Evolutionary conservation across 2,888 invertebrate species (phyloP).

Genomic region (Spatulosminthurus flaviceps): DNA sequence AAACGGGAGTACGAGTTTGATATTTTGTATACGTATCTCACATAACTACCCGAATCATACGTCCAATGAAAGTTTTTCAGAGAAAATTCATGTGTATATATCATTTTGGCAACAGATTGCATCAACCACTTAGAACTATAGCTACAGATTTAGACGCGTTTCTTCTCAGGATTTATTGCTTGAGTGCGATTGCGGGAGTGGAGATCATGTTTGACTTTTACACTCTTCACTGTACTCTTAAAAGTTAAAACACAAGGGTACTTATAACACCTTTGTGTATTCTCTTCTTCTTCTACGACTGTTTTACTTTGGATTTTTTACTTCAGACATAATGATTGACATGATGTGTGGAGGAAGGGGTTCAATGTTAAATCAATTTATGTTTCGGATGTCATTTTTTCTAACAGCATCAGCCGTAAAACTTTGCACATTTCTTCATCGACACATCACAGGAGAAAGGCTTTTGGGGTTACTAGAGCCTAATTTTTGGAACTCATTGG

Average conservation of each 20-base stretch:
- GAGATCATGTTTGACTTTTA: constrained; percentile 3
- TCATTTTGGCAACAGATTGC: neutral
- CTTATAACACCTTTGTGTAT: neutral
- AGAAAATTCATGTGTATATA: neutral
- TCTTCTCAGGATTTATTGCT: neutral
- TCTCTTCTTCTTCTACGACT: neutral
- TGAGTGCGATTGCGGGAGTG: neutral
- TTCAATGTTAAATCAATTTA: neutral
- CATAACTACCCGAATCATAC: too few relatives aligned
- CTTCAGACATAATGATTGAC: neutral
- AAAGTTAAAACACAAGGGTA: neutral
- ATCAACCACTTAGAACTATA: constrained; percentile 6
- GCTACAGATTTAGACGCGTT: neutral
- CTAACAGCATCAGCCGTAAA: neutral
- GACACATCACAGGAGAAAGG: too few relatives aligned
- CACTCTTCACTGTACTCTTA: neutral
- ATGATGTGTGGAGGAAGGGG: neutral
- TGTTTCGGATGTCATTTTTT: neutral
- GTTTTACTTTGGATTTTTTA: neutral
- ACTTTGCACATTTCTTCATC: neutral
- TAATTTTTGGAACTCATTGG: too few relatives aligned
- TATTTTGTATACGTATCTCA: too few relatives aligned
- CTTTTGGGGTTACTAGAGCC: too few relatives aligned
- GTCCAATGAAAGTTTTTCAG: too few relatives aligned
- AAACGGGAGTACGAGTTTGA: too few relatives aligned